Percentiles rank a stretch among this genome's conserved stretches.
Conservation (phyloP, 2,797 vertebrate genomes). For the Gymnodraco acuticeps region DNA sequence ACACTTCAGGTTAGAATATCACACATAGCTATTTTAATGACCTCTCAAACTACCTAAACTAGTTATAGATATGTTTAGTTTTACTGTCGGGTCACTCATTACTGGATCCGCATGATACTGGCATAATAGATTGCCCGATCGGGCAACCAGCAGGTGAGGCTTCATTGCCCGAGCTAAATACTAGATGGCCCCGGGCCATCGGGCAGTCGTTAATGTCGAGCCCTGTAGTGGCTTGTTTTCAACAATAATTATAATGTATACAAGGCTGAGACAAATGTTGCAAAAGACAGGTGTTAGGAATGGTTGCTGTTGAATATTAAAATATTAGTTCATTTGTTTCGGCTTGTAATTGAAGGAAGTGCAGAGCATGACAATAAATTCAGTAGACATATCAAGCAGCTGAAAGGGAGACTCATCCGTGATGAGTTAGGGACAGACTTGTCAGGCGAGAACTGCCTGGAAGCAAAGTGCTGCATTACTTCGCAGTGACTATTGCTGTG, state of each 20-base stretch:
- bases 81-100: too few species aligned
- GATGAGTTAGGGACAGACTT: slow-evolving; percentile 40
- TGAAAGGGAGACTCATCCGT: slow-evolving; percentile 33
- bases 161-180: too few species aligned
- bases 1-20: too few species aligned
- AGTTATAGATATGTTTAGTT: too few species aligned
- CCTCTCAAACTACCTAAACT: too few species aligned
- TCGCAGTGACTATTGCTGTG: slow-evolving; percentile 8
- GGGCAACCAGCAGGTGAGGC: too few species aligned
- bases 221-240: slow-evolving; percentile 33
- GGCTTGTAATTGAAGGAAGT: slow-evolving; percentile 30
- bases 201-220: too few species aligned
- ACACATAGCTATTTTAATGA: too few species aligned
- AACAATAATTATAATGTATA: slow-evolving; percentile 27
- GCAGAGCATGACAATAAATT: slow-evolving; percentile 43
- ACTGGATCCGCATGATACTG: too few species aligned
- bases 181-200: too few species aligned
- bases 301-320: background rate
- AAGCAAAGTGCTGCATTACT: slow-evolving; percentile 41
- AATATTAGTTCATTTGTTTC: slow-evolving; percentile 6
- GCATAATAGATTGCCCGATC: too few species aligned
- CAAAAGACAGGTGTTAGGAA: background rate
- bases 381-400: slow-evolving; percentile 47
- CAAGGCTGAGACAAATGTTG: background rate
- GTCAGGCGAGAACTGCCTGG: slow-evolving; percentile 54